Base-by-base conservation (phyloP, 2,797 vertebrate species). In the Channa striata region DNA sequence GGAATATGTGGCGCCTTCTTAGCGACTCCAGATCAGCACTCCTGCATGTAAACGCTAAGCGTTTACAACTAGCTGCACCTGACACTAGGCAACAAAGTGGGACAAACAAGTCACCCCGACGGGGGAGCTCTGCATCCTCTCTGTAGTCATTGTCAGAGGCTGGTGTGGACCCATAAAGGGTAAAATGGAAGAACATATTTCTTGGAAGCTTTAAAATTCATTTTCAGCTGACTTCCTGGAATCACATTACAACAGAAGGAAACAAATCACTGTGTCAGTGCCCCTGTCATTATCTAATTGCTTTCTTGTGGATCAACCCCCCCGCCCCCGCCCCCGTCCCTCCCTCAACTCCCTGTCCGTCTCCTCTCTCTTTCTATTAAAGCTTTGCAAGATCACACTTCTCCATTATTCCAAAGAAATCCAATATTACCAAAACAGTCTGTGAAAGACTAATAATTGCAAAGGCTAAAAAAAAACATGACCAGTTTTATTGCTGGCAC, bases 251-350 rank as follows among this genome's bases (percentile, higher is more conserved):
- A 76, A 82, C 61, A 59, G 17, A 85, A 21, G 42, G 70, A 71
- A 63, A 85, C 77, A 84, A 77, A 87, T 86, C 78, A 84, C 62
- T 67, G 47, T 59, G 68, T 65, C 80, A 65, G 71, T 65, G 72
- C 34, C 51, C 34, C 20, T 67, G 78, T 87, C 71, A 79, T 88
- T 77, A 84, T 82, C 64, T 56, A 72, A 83, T 82, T 81, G 64
- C 68, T 77, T 69, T 76, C 69, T 64, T 77, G 54, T 67, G 10
- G 68, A 77, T 72, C n/a, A n/a, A n/a, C n/a, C n/a, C n/a, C 72
- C 59, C 43, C 25, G 25, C 4, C 25, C 6, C 25, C 74, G 53
- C 40, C 51, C 75, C 19, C 40, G n/a, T n/a, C 17, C 17, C 14
- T 43, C n/a, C 16, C 19, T 1, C 19, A 49, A 20, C 46, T 17